Evolutionary conservation across 1,140 invertebrate genomes (phyloP).

Genomic region (Caligus rogercresseyi): DNA sequence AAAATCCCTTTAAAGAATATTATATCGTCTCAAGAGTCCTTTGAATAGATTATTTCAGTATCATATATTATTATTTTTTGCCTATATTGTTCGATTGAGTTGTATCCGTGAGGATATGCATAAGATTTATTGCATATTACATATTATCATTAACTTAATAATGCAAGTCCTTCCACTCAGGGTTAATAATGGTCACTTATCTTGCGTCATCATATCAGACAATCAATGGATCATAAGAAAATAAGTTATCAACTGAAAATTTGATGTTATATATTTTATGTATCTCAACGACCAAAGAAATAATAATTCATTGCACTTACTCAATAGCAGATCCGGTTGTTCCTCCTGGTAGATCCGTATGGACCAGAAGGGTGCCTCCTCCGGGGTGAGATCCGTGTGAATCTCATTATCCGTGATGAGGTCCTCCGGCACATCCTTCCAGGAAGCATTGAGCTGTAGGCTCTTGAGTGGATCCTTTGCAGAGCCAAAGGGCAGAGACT

Average conservation of each 20-base stretch:
- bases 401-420: conserved; percentile 67
- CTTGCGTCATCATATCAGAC: too few species aligned
- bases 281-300: neutral
- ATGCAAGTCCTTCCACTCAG: too few species aligned
- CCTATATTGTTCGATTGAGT: too few species aligned
- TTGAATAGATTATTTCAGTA: too few species aligned
- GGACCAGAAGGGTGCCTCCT: conserved; percentile 57
- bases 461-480: conserved; percentile 58
- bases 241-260: neutral
- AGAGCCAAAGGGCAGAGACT: conserved; percentile 60
- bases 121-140: too few species aligned
- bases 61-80: too few species aligned
- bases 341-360: conserved; percentile 31
- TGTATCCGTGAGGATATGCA: too few species aligned
- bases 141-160: too few species aligned
- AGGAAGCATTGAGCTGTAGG: conserved; percentile 60
- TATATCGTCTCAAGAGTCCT: too few species aligned
- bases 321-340: conserved; percentile 28
- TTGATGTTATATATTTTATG: neutral
- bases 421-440: conserved; percentile 66
- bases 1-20: too few species aligned
- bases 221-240: too few species aligned
- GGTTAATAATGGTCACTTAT: too few species aligned
- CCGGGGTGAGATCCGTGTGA: conserved; percentile 69
- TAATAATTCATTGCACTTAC: neutral